A percentile compares a stretch with the other conserved stretches of the same genome.
Evolutionary conservation across 2,113 vertebrate genomes (phyloP).

Genomic region (Phalacrocorax carbo): DNA sequence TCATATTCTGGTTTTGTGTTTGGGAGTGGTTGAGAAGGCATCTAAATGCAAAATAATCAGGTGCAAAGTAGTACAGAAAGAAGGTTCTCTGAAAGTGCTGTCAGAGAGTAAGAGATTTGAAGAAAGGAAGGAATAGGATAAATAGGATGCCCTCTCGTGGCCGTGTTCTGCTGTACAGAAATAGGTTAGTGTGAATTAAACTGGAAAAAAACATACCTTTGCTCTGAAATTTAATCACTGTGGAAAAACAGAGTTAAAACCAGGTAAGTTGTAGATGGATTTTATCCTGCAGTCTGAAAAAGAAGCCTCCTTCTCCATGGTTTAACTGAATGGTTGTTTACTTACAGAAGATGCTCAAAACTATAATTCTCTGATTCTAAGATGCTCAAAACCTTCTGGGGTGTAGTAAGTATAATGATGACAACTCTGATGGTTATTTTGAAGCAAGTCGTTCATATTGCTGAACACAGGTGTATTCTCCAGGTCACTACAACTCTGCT

Average conservation of each 20-base stretch:
- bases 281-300: background rate
- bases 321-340: background rate
- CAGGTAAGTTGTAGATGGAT: rapidly evolving
- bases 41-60: rapidly evolving
- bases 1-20: rapidly evolving
- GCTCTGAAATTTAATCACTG: background rate
- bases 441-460: background rate
- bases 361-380: background rate
- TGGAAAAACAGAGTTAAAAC: background rate
- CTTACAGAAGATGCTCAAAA: background rate
- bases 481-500: background rate
- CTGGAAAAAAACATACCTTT: background rate
- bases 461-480: background rate
- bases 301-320: background rate
- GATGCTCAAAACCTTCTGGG: background rate
- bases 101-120: background rate
- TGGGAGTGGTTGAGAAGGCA: background rate
- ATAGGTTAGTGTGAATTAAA: rapidly evolving
- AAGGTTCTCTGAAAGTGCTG: background rate
- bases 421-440: background rate
- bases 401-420: background rate
- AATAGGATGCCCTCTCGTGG: background rate
- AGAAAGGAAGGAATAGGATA: background rate
- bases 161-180: background rate
- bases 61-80: background rate